Evolutionary conservation across 2,113 vertebrate genomes (phyloP), one percentile per base, ranked within the genome.

Genomic region (Sebastes fasciatus): DNA sequence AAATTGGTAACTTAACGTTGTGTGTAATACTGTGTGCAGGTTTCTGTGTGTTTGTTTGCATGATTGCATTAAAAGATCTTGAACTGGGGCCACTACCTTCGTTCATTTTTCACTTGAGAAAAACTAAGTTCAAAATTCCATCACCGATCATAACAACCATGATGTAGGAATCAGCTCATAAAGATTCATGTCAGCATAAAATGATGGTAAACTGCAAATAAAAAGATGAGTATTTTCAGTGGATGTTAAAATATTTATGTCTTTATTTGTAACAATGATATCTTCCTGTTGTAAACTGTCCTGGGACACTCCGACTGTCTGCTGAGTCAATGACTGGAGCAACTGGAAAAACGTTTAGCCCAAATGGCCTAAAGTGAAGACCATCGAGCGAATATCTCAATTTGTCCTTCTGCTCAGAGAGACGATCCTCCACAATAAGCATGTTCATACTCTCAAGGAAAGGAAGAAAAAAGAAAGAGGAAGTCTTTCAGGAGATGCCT

Each of bases 271-370:
- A 51, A 77, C 54, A 71, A 67, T 46, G 40, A 48, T n/a, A 55
- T 71, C 46, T 10, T 74, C 16, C 70, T 58, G 34, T 57, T 67
- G 45, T 23, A 45, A 51, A 42, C 74, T 74, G 74, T 87, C 86
- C 78, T 23, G 78, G 86, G 88, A 92, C 68, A 19, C 60, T 46
- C 57, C 4, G 26, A 19, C 21, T n/a, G 48, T 85, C 79, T 67
- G 71, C 79, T 69, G 82, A 88, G 84, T 84, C 86, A 90, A 79
- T 74, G 52, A 76, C 72, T 74, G 19, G n/a, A 80, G 51, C 72
- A 72, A 78, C 80, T 90, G 90, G 52, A 70, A 86, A 93, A 92
- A 65, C 43, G 58, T 89, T 91, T 88, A 89, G 82, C 77, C 16
- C 6, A n/a, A 77, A 17, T 72, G 49, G 51, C 34, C 62, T 68